A percentile compares a stretch with the other conserved stretches of the same genome.
Evolutionary conservation across 2,888 invertebrate genomes (phyloP).

Genomic region (Rhaphigaster nebulosa): DNA sequence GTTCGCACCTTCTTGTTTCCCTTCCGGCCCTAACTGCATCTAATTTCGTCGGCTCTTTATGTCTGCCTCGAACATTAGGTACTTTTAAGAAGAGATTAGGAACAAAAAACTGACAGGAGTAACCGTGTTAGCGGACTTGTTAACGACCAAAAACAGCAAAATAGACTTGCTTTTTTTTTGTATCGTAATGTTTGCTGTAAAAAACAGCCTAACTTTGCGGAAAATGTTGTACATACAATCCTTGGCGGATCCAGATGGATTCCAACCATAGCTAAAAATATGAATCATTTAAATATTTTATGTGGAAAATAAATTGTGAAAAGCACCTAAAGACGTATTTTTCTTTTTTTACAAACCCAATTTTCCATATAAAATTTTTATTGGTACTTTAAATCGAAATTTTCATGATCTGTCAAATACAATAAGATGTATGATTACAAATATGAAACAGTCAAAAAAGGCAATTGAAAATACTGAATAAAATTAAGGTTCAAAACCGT

Average conservation of each 20-base stretch:
- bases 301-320: too few species aligned
- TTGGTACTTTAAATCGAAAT: too few species aligned
- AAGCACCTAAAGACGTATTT: too few species aligned
- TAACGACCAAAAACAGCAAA: background rate
- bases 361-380: too few species aligned
- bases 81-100: conserved; percentile 27
- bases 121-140: background rate
- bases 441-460: too few species aligned
- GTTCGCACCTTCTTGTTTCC: conserved; percentile 14
- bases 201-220: background rate
- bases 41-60: conserved; percentile 19
- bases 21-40: conserved; percentile 24
- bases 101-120: background rate
- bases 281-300: too few species aligned
- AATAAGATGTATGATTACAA: too few species aligned
- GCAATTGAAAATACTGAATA: too few species aligned
- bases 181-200: background rate
- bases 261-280: too few species aligned
- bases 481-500: too few species aligned
- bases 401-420: too few species aligned
- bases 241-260: background rate
- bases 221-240: background rate
- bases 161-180: background rate
- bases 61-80: background rate
- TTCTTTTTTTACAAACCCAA: too few species aligned